phyloP scores from a whole-genome alignment of 2,797 vertebrate genomes.

The Pseudomugil gertrudae region DNA sequence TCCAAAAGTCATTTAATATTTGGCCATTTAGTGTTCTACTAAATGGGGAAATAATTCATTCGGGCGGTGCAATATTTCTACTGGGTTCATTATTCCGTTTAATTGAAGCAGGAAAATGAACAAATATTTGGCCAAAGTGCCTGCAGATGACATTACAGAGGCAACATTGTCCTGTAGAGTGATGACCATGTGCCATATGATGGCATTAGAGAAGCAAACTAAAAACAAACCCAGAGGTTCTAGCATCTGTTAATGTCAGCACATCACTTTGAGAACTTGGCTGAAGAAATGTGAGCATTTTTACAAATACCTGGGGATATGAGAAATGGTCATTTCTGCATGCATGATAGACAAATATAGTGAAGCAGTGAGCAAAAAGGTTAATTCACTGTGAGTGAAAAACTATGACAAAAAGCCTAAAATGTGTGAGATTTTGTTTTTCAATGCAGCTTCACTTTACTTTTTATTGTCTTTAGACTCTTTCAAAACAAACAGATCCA shows the following conservation, averaged over 20 bases:
- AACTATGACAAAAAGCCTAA: slow-evolving; percentile 55
- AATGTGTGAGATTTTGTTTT: slow-evolving; percentile 33
- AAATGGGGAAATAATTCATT: slow-evolving; percentile 69
- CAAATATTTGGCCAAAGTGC: slow-evolving; percentile 67
- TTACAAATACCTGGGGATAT: slow-evolving; percentile 9
- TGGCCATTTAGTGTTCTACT: slow-evolving; percentile 65
- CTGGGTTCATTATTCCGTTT: slow-evolving; percentile 69
- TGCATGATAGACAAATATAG: slow-evolving; percentile 4
- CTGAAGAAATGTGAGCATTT: slow-evolving; percentile 11
- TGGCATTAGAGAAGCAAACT: slow-evolving; percentile 38
- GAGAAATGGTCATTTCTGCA: slow-evolving; percentile 33
- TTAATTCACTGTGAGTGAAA: slow-evolving; percentile 48
- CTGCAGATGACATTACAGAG: slow-evolving; percentile 49
- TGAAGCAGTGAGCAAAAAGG: slow-evolving; percentile 25
- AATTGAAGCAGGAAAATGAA: slow-evolving; percentile 58
- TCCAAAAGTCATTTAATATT: slow-evolving; percentile 72
- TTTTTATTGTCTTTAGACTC: slow-evolving; percentile 60
- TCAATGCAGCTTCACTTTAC: slow-evolving; percentile 42
- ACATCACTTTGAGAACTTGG: slow-evolving; percentile 24
- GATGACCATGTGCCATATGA: slow-evolving; percentile 45
- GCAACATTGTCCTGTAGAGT: slow-evolving; percentile 43
- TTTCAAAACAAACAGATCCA: slow-evolving; percentile 73
- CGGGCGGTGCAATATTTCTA: slow-evolving; percentile 57
- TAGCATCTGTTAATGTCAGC: slow-evolving; percentile 1
- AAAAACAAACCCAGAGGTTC: slow-evolving; percentile 25